Base-by-base conservation (phyloP, 37 sponge, comb jelly and placozoan genomes). In the Cladorhizidae sp. region DNA sequence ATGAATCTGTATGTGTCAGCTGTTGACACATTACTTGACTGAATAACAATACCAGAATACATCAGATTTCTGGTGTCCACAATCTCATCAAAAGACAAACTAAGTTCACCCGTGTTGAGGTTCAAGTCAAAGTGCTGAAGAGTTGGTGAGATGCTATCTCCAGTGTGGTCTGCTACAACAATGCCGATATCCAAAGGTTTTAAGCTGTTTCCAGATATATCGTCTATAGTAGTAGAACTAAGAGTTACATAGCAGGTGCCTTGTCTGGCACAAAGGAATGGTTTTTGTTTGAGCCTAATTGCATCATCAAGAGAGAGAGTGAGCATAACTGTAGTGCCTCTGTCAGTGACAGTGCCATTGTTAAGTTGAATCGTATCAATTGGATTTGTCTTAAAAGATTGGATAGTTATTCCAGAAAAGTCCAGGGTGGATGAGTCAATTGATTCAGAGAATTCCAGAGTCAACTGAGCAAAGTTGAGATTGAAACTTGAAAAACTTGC, bases 61-160 rank as follows among this genome's bases (percentile, higher is more conserved):
- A 68, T 68, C 7, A 92, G 73, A 14, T 40, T 62, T 29, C 93
- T 64, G 18, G 77, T 81, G 64, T 92, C 93, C 32, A 94, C 76
- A 41, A 94, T 81, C 65, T 96, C 97, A 88, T 82, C 72, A 57
- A 96, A 96, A n/a, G 67, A 42, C 36, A 96, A 84, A 15, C 57
- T 57, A 7, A 96, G 84, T n/a, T 50, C 7, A 29, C 97, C 97
- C 20, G 75, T 77, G 68, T 93, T 85, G 79, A 96, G 72, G 57
- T 90, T 82, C 23, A 96, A 64, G 77, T 87, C 73, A 63, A 85
- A 96, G 2, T 50, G 40, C 9, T 79, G 57, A 33, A 96, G 69
- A 12, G 56, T 31, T 38, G 97, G 97, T 40, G 82, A n/a, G 0
- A 76, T 65, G 36, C 74, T 59, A 51, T 96, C 97, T 22, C 68